A percentile compares a stretch with the other conserved stretches of the same genome.
Evolutionary conservation across 1,140 invertebrate species (phyloP).

Genomic region (Caenorhabditis brenneri): DNA sequence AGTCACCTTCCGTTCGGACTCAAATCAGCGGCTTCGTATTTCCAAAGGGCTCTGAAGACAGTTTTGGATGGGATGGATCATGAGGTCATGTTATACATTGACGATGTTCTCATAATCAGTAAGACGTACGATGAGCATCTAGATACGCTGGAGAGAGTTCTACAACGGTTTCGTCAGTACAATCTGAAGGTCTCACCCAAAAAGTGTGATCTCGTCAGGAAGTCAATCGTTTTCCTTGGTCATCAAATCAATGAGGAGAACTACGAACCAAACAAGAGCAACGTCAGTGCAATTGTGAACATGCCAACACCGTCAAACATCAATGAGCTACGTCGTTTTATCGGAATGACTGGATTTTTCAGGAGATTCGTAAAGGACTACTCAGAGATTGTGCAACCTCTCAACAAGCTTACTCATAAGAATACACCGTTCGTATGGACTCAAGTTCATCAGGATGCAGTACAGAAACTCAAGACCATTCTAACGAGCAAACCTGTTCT

Average conservation of each 20-base stretch:
- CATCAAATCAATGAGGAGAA: conserved; percentile 55
- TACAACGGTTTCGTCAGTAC: conserved; percentile 69
- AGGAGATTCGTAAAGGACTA: too few species aligned
- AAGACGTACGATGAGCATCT: conserved; percentile 72
- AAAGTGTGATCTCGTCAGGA: conserved; percentile 43
- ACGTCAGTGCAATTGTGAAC: conserved; percentile 61
- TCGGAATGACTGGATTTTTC: too few species aligned
- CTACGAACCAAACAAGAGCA: conserved; percentile 40
- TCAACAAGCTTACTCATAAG: too few species aligned
- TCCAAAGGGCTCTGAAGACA: conserved; percentile 72
- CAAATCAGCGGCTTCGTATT: conserved; percentile 72
- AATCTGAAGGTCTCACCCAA: conserved; percentile 72
- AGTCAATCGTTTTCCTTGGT: conserved; percentile 61
- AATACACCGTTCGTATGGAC: too few species aligned
- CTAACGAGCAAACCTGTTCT: too few species aligned
- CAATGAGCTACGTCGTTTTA: too few species aligned
- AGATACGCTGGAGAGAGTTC: conserved; percentile 66
- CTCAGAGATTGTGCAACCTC: too few species aligned
- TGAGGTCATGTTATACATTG: conserved; percentile 72
- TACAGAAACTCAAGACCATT: too few species aligned
- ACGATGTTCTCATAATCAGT: conserved; percentile 73
- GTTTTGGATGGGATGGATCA: conserved; percentile 63
- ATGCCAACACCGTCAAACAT: conserved; percentile 61
- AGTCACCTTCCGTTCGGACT: conserved; percentile 73
- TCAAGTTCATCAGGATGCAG: too few species aligned